Conservation (phyloP, 2,888 invertebrate genomes). For the Dugesia japonica region DNA sequence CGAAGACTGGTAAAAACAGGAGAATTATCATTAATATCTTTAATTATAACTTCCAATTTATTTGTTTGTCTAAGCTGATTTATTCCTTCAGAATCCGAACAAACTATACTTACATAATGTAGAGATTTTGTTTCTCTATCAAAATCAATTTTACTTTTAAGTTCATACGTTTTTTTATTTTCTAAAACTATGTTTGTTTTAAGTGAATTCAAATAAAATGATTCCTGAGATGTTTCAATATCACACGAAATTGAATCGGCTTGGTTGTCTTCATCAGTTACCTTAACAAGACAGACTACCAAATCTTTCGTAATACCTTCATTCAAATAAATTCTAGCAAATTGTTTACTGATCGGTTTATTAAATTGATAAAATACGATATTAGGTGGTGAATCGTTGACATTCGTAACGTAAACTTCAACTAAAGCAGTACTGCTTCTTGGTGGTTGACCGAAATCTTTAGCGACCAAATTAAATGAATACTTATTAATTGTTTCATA, state of each 20-base stretch:
- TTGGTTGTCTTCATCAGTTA: slow-evolving; percentile 29
- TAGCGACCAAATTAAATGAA: background rate
- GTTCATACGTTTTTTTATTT: slow-evolving; percentile 9
- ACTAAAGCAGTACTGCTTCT: slow-evolving; percentile 5
- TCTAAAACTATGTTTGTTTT: slow-evolving; percentile 17
- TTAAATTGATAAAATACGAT: slow-evolving; percentile 31
- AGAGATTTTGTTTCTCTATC: slow-evolving; percentile 33
- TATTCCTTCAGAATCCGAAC: background rate
- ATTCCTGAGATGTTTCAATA: slow-evolving; percentile 20
- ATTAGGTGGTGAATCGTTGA: slow-evolving; percentile 32
- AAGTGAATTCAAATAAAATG: slow-evolving; percentile 11
- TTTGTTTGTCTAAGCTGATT: background rate
- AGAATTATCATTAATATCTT: slow-evolving; percentile 27
- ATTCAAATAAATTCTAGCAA: background rate
- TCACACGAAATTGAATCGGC: slow-evolving; percentile 26
- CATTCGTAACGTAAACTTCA: slow-evolving; percentile 9
- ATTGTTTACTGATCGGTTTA: slow-evolving; percentile 23
- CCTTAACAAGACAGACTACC: slow-evolving; percentile 11
- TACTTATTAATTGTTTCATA: slow-evolving; percentile 22
- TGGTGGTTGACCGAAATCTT: slow-evolving; percentile 12
- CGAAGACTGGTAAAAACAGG: slow-evolving; percentile 27
- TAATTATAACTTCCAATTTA: background rate
- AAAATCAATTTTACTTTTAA: slow-evolving; percentile 25
- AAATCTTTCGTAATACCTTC: slow-evolving; percentile 2
- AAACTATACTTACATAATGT: slow-evolving; percentile 17